Evolutionary conservation across 2,888 invertebrate genomes (phyloP).

Genomic region (Zygaena filipendulae): DNA sequence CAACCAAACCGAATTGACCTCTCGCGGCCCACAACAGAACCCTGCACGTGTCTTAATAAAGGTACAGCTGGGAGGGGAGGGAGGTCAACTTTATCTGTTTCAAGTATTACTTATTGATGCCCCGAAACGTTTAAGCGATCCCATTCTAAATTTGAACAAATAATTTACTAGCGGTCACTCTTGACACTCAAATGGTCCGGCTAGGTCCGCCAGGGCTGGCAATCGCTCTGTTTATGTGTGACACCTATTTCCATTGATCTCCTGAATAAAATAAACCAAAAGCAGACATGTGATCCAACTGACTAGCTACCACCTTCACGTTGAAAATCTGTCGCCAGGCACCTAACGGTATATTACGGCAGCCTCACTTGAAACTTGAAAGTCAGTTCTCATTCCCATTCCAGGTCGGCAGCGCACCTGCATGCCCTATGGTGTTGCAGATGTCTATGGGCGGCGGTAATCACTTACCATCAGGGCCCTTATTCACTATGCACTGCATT

Average conservation of each 20-base stretch:
- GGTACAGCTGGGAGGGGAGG: conserved; percentile 3
- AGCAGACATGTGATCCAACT: too few relatives aligned
- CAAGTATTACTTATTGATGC: conserved; percentile 60
- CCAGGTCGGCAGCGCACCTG: too few relatives aligned
- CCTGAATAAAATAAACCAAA: conserved; percentile 1
- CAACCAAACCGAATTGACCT: conserved; percentile 32
- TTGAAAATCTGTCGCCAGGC: too few relatives aligned
- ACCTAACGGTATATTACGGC: too few relatives aligned
- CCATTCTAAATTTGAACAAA: conserved; percentile 66
- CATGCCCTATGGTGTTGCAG: too few relatives aligned
- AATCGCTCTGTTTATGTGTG: conserved; percentile 13
- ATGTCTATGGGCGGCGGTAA: too few relatives aligned
- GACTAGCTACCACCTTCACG: too few relatives aligned
- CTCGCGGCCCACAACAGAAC: conserved; percentile 11
- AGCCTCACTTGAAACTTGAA: too few relatives aligned
- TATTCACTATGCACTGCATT: too few relatives aligned
- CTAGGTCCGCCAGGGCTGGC: too few relatives aligned
- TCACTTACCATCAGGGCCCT: too few relatives aligned
- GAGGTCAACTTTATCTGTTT: conserved; percentile 29
- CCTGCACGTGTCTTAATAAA: conserved; percentile 3
- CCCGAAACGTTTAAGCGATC: conserved; percentile 63
- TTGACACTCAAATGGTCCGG: conserved; percentile 41
- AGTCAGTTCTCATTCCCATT: too few relatives aligned
- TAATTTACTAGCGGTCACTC: conserved; percentile 65
- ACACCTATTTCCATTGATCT: conserved; percentile 2